Conservation (phyloP, 2,797 vertebrate genomes). For the Scolopax bukidnonensis region DNA sequence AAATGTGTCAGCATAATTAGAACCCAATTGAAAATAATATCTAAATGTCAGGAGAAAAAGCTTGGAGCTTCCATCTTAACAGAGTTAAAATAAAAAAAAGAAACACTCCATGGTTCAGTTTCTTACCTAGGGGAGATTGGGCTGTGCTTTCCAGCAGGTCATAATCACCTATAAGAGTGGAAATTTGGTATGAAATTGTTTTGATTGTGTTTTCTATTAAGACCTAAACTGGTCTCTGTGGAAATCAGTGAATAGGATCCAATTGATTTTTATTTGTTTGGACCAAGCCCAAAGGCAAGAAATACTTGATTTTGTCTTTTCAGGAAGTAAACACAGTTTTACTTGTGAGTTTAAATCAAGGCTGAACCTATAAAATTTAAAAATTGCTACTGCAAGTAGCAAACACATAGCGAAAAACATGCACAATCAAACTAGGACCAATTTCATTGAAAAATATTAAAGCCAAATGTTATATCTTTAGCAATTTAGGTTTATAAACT, state of each 20-base stretch:
- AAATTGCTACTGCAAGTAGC: neutral
- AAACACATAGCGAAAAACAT: neutral
- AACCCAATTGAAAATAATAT: constrained; percentile 25
- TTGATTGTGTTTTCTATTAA: neutral
- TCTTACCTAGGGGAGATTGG: constrained; percentile 74
- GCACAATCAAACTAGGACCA: neutral
- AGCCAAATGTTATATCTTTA: neutral
- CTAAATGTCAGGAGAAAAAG: neutral
- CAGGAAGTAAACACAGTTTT: neutral
- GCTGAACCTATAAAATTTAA: neutral
- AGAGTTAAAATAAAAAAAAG: neutral
- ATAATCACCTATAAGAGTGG: constrained; percentile 71
- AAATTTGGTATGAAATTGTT: constrained; percentile 32
- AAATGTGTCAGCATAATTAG: constrained; percentile 25
- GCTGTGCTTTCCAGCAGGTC: constrained; percentile 69
- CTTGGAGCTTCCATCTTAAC: neutral
- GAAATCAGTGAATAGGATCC: constrained; percentile 10
- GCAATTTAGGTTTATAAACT: neutral
- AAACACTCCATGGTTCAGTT: neutral
- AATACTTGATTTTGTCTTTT: neutral
- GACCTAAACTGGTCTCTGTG: neutral
- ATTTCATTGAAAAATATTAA: neutral
- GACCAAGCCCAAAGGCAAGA: constrained; percentile 12
- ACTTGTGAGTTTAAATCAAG: neutral
- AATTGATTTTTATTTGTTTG: constrained; percentile 27